Evolutionary conservation across 2,888 invertebrate genomes (phyloP).

Genomic region (Noctua janthe): DNA sequence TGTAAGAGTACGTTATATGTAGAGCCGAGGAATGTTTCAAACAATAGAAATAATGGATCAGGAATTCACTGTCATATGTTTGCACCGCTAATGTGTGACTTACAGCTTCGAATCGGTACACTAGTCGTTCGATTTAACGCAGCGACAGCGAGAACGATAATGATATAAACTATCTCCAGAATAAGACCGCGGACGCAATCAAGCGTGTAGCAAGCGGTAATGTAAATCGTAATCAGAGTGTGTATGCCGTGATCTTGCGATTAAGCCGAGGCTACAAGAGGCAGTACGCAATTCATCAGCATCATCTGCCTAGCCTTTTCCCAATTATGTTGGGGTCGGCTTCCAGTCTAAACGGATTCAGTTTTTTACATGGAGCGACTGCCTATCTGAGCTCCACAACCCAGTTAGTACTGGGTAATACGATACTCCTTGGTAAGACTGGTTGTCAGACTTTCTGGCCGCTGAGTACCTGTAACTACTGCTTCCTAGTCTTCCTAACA

Average conservation of each 20-base stretch:
- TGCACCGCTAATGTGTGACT: not conserved
- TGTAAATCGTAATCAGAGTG: slow-evolving; percentile 78
- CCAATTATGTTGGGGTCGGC: too few species aligned
- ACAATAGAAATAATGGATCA: not conserved
- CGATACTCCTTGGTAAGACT: too few species aligned
- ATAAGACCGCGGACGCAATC: slow-evolving; percentile 70
- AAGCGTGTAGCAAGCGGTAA: slow-evolving; percentile 66
- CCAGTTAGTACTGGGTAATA: too few species aligned
- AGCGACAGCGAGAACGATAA: not conserved
- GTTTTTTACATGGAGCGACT: too few species aligned
- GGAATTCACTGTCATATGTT: not conserved
- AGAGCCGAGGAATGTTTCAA: too few species aligned
- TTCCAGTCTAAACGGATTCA: not conserved
- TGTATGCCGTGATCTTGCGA: slow-evolving; percentile 66
- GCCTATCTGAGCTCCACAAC: too few species aligned
- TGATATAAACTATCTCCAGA: slow-evolving; percentile 14
- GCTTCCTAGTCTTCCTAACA: too few species aligned
- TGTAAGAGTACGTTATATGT: too few species aligned
- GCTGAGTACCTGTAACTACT: too few species aligned
- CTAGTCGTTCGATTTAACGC: not conserved
- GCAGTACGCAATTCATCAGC: not conserved
- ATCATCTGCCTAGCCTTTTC: not conserved
- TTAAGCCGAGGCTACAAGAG: not conserved
- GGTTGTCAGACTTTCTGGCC: too few species aligned
- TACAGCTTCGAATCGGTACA: not conserved